Evolutionary conservation across 2,888 invertebrate genomes (phyloP).

Genomic region (Mesorhabditis spiculigera): DNA sequence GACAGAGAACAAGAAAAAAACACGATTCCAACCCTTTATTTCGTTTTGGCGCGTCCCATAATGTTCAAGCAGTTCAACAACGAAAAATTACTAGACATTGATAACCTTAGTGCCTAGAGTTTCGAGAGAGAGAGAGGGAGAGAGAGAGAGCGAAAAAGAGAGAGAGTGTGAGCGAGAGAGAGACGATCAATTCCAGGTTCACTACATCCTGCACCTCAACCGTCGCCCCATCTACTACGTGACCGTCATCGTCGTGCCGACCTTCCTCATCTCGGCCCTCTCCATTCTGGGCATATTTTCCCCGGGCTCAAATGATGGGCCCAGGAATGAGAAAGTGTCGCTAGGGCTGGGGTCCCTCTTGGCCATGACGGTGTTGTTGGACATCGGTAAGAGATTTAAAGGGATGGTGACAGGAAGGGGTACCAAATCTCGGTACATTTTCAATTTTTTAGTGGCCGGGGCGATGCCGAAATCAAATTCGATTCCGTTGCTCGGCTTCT

Average conservation of each 20-base stretch:
- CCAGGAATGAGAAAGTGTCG: slow-evolving; percentile 49
- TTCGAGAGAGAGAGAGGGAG: neutral
- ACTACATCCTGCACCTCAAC: slow-evolving; percentile 51
- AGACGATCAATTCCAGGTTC: slow-evolving; percentile 27
- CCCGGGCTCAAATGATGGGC: slow-evolving; percentile 48
- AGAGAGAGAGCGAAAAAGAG: neutral
- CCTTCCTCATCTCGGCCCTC: slow-evolving; percentile 49
- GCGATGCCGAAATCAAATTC: slow-evolving; percentile 57
- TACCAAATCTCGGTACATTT: slow-evolving; percentile 9
- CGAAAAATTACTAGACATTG: too few species aligned
- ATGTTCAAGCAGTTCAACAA: too few species aligned
- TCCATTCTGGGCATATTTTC: slow-evolving; percentile 52
- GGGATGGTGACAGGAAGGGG: neutral
- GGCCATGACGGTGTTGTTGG: slow-evolving; percentile 55
- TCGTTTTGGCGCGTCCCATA: too few species aligned
- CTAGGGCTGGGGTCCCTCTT: slow-evolving; percentile 46
- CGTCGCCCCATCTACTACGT: slow-evolving; percentile 51
- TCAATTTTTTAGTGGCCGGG: slow-evolving; percentile 26
- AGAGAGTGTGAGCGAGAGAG: too few species aligned
- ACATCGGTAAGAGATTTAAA: slow-evolving; percentile 20
- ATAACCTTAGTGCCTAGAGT: too few species aligned
- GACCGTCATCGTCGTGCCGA: slow-evolving; percentile 52
- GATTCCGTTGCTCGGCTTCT: slow-evolving; percentile 52
- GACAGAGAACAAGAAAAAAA: too few species aligned
- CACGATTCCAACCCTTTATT: too few species aligned